Evolutionary conservation across 2,888 invertebrate species (phyloP).

Genomic region (Cryptocephalus moraei): DNA sequence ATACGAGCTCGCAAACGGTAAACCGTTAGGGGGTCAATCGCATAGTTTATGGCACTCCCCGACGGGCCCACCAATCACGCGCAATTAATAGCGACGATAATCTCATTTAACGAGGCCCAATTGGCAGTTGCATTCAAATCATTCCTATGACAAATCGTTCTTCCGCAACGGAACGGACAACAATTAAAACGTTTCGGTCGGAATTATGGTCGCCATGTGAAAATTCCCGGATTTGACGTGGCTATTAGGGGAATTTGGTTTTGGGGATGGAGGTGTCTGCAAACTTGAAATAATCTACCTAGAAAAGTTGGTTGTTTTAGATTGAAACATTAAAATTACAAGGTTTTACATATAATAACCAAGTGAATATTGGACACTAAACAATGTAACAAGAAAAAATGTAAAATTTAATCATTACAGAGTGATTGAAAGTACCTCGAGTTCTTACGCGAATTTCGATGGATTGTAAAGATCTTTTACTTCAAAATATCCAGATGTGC

Average conservation of each 20-base stretch:
- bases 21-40: constrained; percentile 21
- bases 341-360: too few species aligned
- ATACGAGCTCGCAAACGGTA: constrained; percentile 11
- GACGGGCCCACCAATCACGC: constrained; percentile 29
- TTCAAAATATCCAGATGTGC: too few species aligned
- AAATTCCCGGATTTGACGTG: neutral
- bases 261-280: neutral
- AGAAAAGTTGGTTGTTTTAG: too few species aligned
- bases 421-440: too few species aligned
- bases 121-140: constrained; percentile 11
- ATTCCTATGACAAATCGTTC: neutral
- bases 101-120: constrained; percentile 33
- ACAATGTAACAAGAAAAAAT: too few species aligned
- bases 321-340: too few species aligned
- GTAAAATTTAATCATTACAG: too few species aligned
- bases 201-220: neutral
- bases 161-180: neutral
- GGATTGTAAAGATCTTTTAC: too few species aligned
- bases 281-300: neutral
- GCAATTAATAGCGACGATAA: constrained; percentile 35
- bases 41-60: constrained; percentile 29
- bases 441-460: too few species aligned
- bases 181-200: neutral
- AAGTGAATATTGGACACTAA: too few species aligned
- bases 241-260: neutral